phyloP scores from a whole-genome alignment of 2,797 vertebrate species.

The Phalloptychus januarius region DNA sequence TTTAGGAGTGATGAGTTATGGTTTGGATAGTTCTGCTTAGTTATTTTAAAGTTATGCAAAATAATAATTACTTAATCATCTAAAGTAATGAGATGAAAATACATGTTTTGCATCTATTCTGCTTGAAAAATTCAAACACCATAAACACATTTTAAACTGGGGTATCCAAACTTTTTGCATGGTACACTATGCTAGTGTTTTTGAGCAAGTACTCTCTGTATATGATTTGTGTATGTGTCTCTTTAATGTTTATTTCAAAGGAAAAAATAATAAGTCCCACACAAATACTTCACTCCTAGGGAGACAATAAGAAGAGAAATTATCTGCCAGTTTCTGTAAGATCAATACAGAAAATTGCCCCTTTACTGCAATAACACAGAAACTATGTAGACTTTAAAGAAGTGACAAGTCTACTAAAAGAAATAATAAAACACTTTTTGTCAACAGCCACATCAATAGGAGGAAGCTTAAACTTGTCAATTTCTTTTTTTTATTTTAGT shows the following conservation, averaged over 20 bases:
- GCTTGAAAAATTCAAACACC: background rate
- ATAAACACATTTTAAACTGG: too few relatives aligned
- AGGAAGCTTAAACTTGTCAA: background rate
- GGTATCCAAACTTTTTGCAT: background rate
- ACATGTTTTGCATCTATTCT: background rate
- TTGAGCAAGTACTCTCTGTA: background rate
- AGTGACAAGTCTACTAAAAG: background rate
- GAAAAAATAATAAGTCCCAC: background rate
- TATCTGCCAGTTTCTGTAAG: background rate
- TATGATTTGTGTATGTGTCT: background rate
- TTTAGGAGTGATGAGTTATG: background rate
- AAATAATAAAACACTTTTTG: background rate
- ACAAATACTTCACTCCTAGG: background rate
- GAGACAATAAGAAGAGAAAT: background rate
- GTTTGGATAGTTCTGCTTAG: background rate
- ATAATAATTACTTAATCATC: background rate
- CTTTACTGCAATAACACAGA: conserved; percentile 4
- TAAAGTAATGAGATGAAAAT: background rate
- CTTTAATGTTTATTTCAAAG: background rate
- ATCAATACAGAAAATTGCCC: conserved; percentile 4
- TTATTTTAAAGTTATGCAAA: background rate
- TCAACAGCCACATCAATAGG: background rate
- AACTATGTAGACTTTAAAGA: conserved; percentile 2
- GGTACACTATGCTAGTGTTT: background rate
- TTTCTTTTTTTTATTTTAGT: background rate